Evolutionary conservation across 1,140 invertebrate species (phyloP), one percentile per base, ranked within the genome.

Genomic region (Zelostemma sp.): DNA sequence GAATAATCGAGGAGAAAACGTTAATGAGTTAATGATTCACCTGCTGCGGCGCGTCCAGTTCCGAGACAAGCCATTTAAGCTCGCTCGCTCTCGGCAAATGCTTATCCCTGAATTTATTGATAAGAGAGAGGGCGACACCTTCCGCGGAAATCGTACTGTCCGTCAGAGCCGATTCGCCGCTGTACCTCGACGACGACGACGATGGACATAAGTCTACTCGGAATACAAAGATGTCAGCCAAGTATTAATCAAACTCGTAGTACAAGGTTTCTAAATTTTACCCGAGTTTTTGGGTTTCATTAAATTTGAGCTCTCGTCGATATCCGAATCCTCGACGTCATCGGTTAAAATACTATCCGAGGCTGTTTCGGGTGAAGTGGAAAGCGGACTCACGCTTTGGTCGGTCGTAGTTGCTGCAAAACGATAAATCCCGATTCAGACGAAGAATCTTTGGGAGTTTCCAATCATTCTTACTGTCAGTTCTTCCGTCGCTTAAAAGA

Each of bases 61-160:
- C 93, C 0, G 92, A 91, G 0, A 95, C 92, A 1, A 95, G 81
- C 93, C 93, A 95, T 55, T 92, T 88, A n/a, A 95, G 80, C 50
- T 95, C 93, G 1, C 91, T 92, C 11, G 93, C 91, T 64, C 90
- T 88, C 0, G 93, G 93, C 41, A 95, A 80, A 59, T 93, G 91
- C 66, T 92, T 91, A 60, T 93, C 91, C 60, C 88, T 92, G 79
- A 95, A 95, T 72, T 89, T 90, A 55, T 90, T 91, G 33, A 95
- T 89, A 1, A 95, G 78, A 21, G 90, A 92, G 8, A 95, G 81
- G 5, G 93, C 94, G 6, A 95, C 92, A 16, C 90, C 89, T 83
- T 95, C 93, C 1, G 94, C 93, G 6, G 93, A 93, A 41, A 76
- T 85, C 75, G 54, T 28, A 82, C 60, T 85, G 59, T 69, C 86